phyloP scores from a whole-genome alignment of 2,113 vertebrate species.

The Cyanistes caeruleus region DNA sequence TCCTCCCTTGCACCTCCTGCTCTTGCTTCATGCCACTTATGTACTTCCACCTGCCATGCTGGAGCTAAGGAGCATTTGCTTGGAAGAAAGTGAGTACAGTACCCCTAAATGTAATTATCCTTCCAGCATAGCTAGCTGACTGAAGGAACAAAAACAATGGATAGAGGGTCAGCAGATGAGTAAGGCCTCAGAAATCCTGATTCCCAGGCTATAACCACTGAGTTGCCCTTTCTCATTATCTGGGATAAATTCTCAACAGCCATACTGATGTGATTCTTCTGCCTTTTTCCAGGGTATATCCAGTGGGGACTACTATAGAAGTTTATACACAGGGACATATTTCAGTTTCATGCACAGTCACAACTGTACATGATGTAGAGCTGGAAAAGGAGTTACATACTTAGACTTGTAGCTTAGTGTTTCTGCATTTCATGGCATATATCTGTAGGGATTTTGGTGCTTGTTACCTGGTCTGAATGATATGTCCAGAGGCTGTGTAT shows the following conservation, averaged over 20 bases:
- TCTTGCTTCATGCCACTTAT: background rate
- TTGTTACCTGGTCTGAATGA: background rate
- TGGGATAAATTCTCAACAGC: background rate
- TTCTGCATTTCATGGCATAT: background rate
- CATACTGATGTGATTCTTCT: background rate
- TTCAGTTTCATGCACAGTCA: background rate
- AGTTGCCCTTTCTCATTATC: background rate
- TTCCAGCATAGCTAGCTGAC: background rate
- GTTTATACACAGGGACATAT: background rate
- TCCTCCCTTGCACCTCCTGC: fast-evolving
- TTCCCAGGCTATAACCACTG: background rate
- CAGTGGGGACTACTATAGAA: background rate
- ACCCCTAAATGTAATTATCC: background rate
- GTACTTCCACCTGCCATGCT: background rate
- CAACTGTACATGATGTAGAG: background rate
- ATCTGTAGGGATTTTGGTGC: background rate
- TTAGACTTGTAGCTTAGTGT: background rate
- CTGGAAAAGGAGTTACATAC: background rate
- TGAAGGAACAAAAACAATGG: background rate
- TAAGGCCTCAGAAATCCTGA: background rate
- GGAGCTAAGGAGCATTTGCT: background rate
- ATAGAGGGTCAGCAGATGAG: background rate
- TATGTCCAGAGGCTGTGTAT: background rate
- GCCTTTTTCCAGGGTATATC: background rate
- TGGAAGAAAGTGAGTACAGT: background rate